phyloP scores from a whole-genome alignment of 2,797 vertebrate genomes.

The Tympanoctomys barrerae region DNA sequence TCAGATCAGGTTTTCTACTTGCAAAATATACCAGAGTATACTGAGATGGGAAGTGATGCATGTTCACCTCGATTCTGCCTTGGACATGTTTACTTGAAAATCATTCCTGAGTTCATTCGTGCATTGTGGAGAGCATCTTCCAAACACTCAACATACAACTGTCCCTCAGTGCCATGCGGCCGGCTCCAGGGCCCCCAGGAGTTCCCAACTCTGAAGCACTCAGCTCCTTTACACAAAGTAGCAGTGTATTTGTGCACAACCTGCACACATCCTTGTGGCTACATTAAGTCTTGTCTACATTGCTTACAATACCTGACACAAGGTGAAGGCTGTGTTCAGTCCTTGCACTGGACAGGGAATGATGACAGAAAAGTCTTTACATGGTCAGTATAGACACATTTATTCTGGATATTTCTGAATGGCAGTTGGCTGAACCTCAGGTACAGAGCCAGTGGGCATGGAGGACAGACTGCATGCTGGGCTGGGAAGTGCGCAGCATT shows the following conservation, averaged over 20 bases:
- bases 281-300: not conserved
- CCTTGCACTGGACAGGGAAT: too few species aligned
- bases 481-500: fast-evolving
- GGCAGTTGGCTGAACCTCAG: too few species aligned
- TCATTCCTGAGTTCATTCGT: not conserved
- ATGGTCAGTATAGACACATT: not conserved
- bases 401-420: not conserved
- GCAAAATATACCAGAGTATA: not conserved
- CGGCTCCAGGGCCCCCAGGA: not conserved
- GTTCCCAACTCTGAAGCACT: not conserved
- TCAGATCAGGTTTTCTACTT: not conserved
- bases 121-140: not conserved
- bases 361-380: too few species aligned
- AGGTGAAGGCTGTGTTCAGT: fast-evolving
- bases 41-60: not conserved
- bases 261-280: not conserved
- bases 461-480: fast-evolving
- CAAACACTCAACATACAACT: not conserved
- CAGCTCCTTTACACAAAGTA: not conserved
- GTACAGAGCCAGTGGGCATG: not conserved
- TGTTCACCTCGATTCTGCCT: not conserved
- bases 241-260: too few species aligned
- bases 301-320: not conserved
- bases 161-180: not conserved
- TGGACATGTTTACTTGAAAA: not conserved